Percentiles rank a stretch among this genome's conserved stretches.
phyloP scores from a whole-genome alignment of 2,113 vertebrate species.

The Larimichthys crocea region DNA sequence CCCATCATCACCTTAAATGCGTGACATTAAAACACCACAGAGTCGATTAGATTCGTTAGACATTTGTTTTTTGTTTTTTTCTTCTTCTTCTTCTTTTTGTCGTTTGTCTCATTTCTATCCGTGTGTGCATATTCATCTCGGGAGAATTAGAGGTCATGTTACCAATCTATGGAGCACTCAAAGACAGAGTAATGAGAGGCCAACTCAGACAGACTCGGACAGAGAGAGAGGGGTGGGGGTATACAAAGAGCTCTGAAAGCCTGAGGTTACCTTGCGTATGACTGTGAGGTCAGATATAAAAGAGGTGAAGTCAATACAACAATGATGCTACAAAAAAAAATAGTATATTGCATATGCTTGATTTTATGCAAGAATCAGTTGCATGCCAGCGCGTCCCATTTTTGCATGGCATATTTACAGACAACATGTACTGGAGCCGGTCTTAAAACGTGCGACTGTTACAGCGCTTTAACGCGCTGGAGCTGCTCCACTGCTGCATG shows the following conservation, averaged over 20 bases:
- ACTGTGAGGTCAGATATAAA: conserved; percentile 72
- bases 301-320: conserved; percentile 74
- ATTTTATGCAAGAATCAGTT: neutral
- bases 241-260: conserved; percentile 63
- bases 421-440: conserved; percentile 23
- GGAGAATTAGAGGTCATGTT: conserved; percentile 79
- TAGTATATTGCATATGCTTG: too few species aligned
- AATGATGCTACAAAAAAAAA: neutral
- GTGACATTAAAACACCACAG: conserved; percentile 80
- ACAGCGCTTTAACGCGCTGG: conserved; percentile 47
- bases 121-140: conserved; percentile 63
- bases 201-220: conserved; percentile 35
- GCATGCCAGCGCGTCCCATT: neutral
- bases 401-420: neutral
- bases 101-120: conserved; percentile 68
- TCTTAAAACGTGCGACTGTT: conserved; percentile 51
- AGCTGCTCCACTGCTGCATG: conserved; percentile 54
- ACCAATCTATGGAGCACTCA: conserved; percentile 75
- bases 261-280: conserved; percentile 69
- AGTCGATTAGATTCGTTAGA: conserved; percentile 72
- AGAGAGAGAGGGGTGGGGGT: conserved; percentile 25
- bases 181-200: conserved; percentile 51
- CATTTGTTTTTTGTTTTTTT: conserved; percentile 39
- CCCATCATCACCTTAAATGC: conserved; percentile 73
- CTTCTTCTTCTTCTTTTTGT: conserved; percentile 31